phyloP scores from a whole-genome alignment of 2,797 vertebrate genomes.

The Serranus cabrilla region DNA sequence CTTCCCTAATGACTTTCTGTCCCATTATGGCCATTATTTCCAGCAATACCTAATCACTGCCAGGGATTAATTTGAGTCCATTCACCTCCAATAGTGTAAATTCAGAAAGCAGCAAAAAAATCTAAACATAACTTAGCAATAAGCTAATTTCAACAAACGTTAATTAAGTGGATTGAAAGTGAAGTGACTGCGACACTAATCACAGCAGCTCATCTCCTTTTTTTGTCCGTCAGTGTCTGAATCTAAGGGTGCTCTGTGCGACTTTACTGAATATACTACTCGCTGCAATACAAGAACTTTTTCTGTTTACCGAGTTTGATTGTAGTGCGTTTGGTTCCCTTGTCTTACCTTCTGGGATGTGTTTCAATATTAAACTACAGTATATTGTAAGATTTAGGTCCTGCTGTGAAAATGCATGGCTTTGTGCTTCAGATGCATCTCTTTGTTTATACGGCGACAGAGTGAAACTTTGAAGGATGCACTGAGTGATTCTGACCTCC shows the following conservation, averaged over 20 bases:
- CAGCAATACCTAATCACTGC: constrained; percentile 56
- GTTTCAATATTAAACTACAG: constrained; percentile 56
- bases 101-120: constrained; percentile 21
- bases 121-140: constrained; percentile 32
- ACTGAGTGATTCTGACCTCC: constrained; percentile 49
- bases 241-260: constrained; percentile 50
- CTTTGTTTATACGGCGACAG: constrained; percentile 26
- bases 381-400: constrained; percentile 57
- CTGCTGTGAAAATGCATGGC: constrained; percentile 78
- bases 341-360: constrained; percentile 59
- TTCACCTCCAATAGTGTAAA: constrained; percentile 33
- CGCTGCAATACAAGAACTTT: constrained; percentile 59
- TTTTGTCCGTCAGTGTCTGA: constrained; percentile 9
- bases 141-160: constrained; percentile 36
- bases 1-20: neutral
- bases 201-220: constrained; percentile 14
- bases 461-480: constrained; percentile 31
- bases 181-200: constrained; percentile 34
- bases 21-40: neutral
- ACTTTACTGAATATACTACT: constrained; percentile 49
- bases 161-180: constrained; percentile 18
- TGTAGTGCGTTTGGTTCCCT: constrained; percentile 59
- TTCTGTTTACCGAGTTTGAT: constrained; percentile 67
- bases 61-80: constrained; percentile 17
- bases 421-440: constrained; percentile 67